Conservation (phyloP, 2,888 invertebrate genomes). For the Schizotus pectinicornis region DNA sequence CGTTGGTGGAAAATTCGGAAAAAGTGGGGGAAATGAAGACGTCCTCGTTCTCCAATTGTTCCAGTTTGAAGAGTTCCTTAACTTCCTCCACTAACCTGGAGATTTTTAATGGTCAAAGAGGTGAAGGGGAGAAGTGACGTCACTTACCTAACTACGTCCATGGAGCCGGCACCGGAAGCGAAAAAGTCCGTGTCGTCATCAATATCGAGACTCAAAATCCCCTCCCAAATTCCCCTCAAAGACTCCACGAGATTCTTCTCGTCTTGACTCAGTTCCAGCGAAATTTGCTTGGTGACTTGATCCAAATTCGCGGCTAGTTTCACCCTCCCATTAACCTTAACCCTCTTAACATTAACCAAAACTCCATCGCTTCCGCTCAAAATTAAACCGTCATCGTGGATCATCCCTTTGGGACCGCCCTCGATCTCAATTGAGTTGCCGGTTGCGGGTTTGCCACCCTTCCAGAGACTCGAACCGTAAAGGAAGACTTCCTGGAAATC, state of each 20-base stretch:
- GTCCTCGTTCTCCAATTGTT: conserved; percentile 84
- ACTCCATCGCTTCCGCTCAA: conserved; percentile 82
- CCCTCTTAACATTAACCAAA: conserved; percentile 64
- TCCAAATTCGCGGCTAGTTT: conserved; percentile 66
- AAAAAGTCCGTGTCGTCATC: conserved; percentile 90
- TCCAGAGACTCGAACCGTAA: conserved; percentile 83
- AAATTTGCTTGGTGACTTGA: conserved; percentile 63
- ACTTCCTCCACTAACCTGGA: conserved; percentile 85
- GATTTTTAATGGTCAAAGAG: too few species aligned
- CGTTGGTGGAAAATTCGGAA: conserved; percentile 75
- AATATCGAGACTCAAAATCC: conserved; percentile 79
- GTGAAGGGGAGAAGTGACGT: conserved; percentile 18
- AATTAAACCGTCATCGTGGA: conserved; percentile 81
- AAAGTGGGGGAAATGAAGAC: conserved; percentile 93
- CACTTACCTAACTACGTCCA: conserved; percentile 83
- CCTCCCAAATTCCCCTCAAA: conserved; percentile 78
- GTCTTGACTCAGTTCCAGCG: conserved; percentile 72
- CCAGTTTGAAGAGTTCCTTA: conserved; percentile 77
- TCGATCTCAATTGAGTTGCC: conserved; percentile 68
- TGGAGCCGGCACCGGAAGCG: conserved; percentile 93
- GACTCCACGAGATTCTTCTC: conserved; percentile 73
- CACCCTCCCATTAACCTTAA: conserved; percentile 67
- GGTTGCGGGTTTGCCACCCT: conserved; percentile 59
- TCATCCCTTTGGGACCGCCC: conserved; percentile 67
- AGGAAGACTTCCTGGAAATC: conserved; percentile 73